Base-by-base conservation (phyloP, 2,113 vertebrate genomes). In the Myrmecobius fasciatus region DNA sequence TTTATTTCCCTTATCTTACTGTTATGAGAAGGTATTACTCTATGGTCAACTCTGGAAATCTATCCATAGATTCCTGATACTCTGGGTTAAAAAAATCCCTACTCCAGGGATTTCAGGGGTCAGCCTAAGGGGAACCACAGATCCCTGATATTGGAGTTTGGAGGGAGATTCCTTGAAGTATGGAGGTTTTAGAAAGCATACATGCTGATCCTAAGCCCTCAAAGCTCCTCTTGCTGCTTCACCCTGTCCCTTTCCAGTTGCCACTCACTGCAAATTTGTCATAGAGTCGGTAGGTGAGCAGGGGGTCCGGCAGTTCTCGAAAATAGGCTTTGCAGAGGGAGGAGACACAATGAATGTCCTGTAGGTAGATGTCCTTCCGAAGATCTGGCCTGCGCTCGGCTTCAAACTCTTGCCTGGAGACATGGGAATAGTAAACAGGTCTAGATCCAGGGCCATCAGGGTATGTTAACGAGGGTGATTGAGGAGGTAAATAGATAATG, bases 291-390 rank as follows among this genome's bases (percentile, higher is more conserved):
- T 99, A 99, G 0, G 99, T 99, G 97, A 99, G 99, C 95, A 99
- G 98, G 0, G 99, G 99, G 97, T 99, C 99, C 4, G 99, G 99
- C 60, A 99, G 98, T 95, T 99, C 99, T 89, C 99, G 98, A 99
- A 99, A 99, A 47, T 99, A 99, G 0, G 99, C 99, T 96, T 99
- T 99, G 97, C 99, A 99, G 94, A 99, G 96, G 1, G 99, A 99
- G 96, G 99, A 99, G 98, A 99, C 99, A 0, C 99, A 99, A 98
- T 99, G 99, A 93, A 99, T 99, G 98, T 99, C 99, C 98, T 99
- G 99, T 60, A 99, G 98, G 96, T 99, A 99, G 2, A 99, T 8
- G 0, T 99, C 99, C 95, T 98, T 99, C 92, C 97, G 97, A 94
- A 99, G 98, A 31, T 99, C 99, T 0, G 99, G 99, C 92, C 43